Conservation (phyloP, 2,888 invertebrate species). For the Patella pellucida region DNA sequence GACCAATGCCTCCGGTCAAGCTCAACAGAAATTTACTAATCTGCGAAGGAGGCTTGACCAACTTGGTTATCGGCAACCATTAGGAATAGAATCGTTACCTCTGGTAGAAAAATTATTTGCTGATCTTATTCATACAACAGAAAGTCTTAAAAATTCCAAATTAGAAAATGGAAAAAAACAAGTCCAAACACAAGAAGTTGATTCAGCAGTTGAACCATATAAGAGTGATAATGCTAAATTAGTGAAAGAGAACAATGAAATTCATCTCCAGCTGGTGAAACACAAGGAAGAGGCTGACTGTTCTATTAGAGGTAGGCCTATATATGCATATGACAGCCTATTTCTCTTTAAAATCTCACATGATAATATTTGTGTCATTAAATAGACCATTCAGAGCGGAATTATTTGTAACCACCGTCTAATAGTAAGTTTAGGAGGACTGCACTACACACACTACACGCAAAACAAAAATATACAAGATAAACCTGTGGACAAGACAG, state of each 20-base stretch:
- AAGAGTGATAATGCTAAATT: constrained; percentile 71
- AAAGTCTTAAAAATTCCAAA: constrained; percentile 87
- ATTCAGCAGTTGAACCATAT: constrained; percentile 65
- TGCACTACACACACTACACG: no score
- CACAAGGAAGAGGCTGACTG: constrained; percentile 65
- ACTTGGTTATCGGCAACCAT: constrained; percentile 84
- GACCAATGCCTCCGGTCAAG: constrained; percentile 46
- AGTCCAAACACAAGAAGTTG: constrained; percentile 43
- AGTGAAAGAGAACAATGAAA: constrained; percentile 70
- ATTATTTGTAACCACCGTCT: no score
- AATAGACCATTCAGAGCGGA: no score
- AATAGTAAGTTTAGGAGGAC: no score
- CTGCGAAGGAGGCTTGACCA: constrained; percentile 83
- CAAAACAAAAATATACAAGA: no score
- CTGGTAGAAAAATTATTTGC: constrained; percentile 85
- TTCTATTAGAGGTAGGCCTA: constrained; percentile 65
- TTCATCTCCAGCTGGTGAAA: constrained; percentile 68
- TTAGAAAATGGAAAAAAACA: constrained; percentile 68
- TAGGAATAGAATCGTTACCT: constrained; percentile 82
- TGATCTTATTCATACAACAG: constrained; percentile 89
- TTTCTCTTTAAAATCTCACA: no score
- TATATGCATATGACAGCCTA: not conserved
- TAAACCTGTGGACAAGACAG: no score
- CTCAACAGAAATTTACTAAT: constrained; percentile 70
- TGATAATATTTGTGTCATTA: no score